Conservation (phyloP, 1,140 invertebrate genomes). For the Drosophila littoralis region DNA sequence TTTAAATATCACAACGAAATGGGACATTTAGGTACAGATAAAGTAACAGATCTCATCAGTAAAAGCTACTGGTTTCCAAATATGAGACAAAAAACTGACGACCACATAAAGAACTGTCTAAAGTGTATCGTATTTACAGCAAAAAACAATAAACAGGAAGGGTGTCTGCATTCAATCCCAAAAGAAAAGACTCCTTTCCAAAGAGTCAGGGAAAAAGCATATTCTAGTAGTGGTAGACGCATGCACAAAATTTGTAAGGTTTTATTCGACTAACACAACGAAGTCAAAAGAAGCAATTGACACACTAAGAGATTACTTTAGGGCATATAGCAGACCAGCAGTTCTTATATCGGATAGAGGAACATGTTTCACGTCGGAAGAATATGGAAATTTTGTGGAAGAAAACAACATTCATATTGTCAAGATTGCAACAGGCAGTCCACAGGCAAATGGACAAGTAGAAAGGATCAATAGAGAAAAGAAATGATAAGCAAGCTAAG, state of each 20-base stretch:
- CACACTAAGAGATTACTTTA: not conserved
- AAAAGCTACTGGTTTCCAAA: too few species aligned
- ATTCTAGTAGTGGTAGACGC: not conserved
- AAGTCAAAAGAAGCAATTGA: not conserved
- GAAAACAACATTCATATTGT: not conserved
- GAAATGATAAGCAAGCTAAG: not conserved
- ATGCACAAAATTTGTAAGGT: not conserved
- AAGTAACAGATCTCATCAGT: too few species aligned
- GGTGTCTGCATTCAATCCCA: too few species aligned
- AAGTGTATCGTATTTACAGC: too few species aligned
- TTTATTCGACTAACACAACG: not conserved
- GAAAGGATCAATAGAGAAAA: not conserved
- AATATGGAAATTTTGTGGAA: not conserved
- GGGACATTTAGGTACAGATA: too few species aligned
- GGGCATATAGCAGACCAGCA: not conserved
- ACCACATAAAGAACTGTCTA: too few species aligned
- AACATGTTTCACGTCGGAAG: not conserved
- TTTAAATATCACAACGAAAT: too few species aligned
- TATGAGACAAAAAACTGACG: too few species aligned
- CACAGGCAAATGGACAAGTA: conserved; percentile 9
- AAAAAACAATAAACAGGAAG: too few species aligned
- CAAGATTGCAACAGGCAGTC: not conserved
- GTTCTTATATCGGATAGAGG: not conserved
- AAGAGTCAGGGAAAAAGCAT: not conserved
- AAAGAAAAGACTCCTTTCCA: too few species aligned